phyloP scores from a whole-genome alignment of 1,140 invertebrate genomes.

The Drosophila pallidifrons region DNA sequence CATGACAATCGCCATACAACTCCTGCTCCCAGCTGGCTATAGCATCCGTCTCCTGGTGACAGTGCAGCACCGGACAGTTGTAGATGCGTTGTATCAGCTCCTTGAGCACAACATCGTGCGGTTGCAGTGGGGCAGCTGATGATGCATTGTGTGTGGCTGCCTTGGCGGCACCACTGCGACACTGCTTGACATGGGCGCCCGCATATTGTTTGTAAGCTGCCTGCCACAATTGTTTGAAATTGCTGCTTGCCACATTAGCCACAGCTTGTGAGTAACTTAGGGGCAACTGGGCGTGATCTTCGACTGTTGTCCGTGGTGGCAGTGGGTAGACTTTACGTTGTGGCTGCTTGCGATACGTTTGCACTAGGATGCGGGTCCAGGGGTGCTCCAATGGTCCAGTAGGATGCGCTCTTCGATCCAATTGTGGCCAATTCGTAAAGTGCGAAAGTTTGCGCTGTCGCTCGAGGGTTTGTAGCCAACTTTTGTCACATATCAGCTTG shows the following conservation, averaged over 20 bases:
- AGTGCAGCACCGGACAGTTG: slow-evolving; percentile 89
- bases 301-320: slow-evolving; percentile 82
- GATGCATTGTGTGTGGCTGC: slow-evolving; percentile 29
- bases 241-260: slow-evolving; percentile 92
- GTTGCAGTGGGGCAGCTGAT: slow-evolving; percentile 70
- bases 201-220: slow-evolving; percentile 92
- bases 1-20: slow-evolving; percentile 85
- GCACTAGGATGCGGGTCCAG: slow-evolving; percentile 73
- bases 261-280: slow-evolving; percentile 91
- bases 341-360: slow-evolving; percentile 86
- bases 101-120: slow-evolving; percentile 88
- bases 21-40: neutral
- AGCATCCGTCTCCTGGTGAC: slow-evolving; percentile 70
- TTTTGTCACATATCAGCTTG: slow-evolving; percentile 88
- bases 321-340: slow-evolving; percentile 89
- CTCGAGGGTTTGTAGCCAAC: slow-evolving; percentile 89
- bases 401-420: slow-evolving; percentile 82
- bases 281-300: slow-evolving; percentile 85
- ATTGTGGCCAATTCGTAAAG: slow-evolving; percentile 82
- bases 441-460: slow-evolving; percentile 85
- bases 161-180: slow-evolving; percentile 70
- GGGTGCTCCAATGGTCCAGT: slow-evolving; percentile 68
- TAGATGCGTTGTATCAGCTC: slow-evolving; percentile 90
- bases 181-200: slow-evolving; percentile 64
- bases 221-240: slow-evolving; percentile 94